Evolutionary conservation across 2,113 vertebrate genomes (phyloP).

Genomic region (Laticauda laticaudata): DNA sequence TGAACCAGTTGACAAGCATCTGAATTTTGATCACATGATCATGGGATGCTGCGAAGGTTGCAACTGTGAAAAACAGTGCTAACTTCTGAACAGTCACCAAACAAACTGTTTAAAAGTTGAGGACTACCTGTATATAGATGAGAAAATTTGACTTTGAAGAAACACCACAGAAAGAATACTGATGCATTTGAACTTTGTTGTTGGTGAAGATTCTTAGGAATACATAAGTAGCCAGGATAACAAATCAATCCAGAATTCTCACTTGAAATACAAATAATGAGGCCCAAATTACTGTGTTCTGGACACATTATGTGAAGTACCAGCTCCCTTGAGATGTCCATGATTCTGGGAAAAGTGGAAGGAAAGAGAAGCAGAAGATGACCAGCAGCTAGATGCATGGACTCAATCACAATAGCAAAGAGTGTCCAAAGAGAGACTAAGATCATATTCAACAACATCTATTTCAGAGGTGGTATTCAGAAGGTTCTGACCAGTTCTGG

Average conservation of each 20-base stretch:
- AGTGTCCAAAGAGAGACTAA: not conserved
- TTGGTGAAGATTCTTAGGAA: not conserved
- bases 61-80: no score
- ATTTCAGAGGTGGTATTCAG: no score
- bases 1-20: no score
- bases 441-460: not conserved
- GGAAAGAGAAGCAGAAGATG: not conserved
- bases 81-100: no score
- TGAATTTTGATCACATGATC: no score
- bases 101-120: no score
- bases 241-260: not conserved
- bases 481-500: no score
- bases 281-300: not conserved
- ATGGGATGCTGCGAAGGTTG: no score
- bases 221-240: not conserved
- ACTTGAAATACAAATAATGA: not conserved
- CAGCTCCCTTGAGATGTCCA: not conserved
- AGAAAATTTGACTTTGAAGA: no score
- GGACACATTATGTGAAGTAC: not conserved
- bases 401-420: not conserved
- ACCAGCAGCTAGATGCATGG: not conserved
- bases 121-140: no score
- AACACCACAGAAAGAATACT: no score
- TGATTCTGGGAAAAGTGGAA: not conserved
- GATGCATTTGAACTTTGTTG: not conserved